These are phyloP conservation scores for Xylota segnis DNA, from an alignment of 2,888 invertebrate species.

Conservation along the genomic window DNA sequence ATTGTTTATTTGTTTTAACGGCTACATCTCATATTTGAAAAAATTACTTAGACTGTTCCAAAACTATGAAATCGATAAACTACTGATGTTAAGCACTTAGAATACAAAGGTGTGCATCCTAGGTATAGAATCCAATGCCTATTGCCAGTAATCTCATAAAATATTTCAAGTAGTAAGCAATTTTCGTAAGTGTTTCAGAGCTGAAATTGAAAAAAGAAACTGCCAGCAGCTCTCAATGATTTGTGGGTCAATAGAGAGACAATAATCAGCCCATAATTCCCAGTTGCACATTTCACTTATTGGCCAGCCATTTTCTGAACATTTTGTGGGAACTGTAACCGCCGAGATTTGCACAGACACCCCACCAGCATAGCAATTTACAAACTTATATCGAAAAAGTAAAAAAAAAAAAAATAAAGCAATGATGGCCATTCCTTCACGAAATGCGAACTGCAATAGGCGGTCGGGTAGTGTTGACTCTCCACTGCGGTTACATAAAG, in stretches of 20 bases:
- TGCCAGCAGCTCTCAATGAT: neutral
- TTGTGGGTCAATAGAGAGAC: slow-evolving; percentile 16
- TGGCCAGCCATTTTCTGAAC: neutral
- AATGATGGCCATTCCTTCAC: slow-evolving; percentile 3
- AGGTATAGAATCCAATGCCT: too few species aligned
- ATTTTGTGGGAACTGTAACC: neutral
- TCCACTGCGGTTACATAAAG: slow-evolving; percentile 28
- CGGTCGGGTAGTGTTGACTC: neutral
- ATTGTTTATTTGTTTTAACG: too few species aligned
- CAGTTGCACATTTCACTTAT: neutral
- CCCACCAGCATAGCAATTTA: neutral
- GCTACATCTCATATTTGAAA: too few species aligned
- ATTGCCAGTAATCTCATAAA: neutral
- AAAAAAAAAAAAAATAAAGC: neutral
- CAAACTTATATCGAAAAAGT: neutral
- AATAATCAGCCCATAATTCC: slow-evolving; percentile 19
- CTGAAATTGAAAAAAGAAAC: neutral
- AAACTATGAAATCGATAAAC: too few species aligned
- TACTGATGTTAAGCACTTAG: too few species aligned
- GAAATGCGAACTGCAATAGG: slow-evolving; percentile 3
- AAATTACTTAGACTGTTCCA: too few species aligned
- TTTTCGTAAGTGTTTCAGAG: neutral
- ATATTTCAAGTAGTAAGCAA: neutral
- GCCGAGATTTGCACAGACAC: slow-evolving; percentile 15
- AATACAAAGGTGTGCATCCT: too few species aligned